A percentile compares a stretch with the other conserved stretches of the same genome.
These are phyloP conservation scores for Drosophila rhopaloa DNA, from an alignment of 1,140 invertebrate genomes.

Conservation along the genomic window DNA sequence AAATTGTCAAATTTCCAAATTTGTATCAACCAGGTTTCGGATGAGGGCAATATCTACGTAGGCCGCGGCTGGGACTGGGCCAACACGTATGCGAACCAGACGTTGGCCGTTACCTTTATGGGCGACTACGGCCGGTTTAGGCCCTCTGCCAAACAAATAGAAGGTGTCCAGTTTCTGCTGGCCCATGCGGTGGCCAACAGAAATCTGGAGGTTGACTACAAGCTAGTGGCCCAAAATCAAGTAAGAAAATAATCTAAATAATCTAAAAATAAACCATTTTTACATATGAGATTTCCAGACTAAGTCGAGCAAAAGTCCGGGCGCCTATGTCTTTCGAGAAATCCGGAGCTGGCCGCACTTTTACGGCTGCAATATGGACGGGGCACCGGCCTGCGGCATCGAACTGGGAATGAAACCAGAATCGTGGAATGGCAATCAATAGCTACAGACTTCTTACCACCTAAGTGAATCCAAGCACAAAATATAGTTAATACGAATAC, in stretches of 20 bases:
- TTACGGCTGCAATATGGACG: constrained; percentile 57
- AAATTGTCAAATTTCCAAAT: constrained; percentile 45
- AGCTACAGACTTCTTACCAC: constrained; percentile 31
- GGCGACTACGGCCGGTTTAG: constrained; percentile 84
- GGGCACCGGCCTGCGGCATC: constrained; percentile 55
- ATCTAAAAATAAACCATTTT: not conserved
- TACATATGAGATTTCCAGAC: constrained; percentile 53
- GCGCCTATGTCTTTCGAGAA: constrained; percentile 85
- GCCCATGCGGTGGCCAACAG: constrained; percentile 68
- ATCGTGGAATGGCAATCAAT: constrained; percentile 60
- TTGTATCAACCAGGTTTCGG: constrained; percentile 85
- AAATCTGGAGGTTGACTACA: constrained; percentile 80
- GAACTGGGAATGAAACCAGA: constrained; percentile 69
- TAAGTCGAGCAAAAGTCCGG: constrained; percentile 85
- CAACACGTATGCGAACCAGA: constrained; percentile 85
- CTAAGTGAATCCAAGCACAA: constrained; percentile 33
- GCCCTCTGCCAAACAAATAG: constrained; percentile 75
- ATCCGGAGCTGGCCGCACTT: constrained; percentile 84
- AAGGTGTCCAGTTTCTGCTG: constrained; percentile 78
- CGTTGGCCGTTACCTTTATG: constrained; percentile 85
- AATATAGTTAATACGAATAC: constrained; percentile 39
- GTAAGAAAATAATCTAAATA: constrained; percentile 40
- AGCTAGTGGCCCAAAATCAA: constrained; percentile 85
- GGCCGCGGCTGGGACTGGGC: constrained; percentile 87
- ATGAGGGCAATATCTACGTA: constrained; percentile 87